Base-by-base conservation (phyloP, 1,140 invertebrate genomes). In the Drosophila nikananu region DNA sequence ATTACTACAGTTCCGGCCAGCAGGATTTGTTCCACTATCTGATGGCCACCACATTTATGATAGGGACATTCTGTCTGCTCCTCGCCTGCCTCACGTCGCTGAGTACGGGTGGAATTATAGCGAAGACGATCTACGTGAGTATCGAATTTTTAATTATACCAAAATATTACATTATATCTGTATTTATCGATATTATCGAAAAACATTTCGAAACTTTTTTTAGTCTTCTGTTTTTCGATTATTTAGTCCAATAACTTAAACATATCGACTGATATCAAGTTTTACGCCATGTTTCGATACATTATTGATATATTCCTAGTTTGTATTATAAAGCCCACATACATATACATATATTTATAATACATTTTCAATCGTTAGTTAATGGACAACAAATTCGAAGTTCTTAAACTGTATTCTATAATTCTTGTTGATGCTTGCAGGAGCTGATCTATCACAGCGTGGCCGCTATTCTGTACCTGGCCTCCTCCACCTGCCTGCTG, bases 101-200 rank as follows among this genome's bases (percentile, higher is more conserved):
- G 41, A 95, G 96, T 10, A 97, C 96, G 0, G 96, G 96, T 8
- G 95, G 96, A 17, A 96, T 97, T 70, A 95, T 98, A 67, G 95
- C 96, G 1, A 98, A 97, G 94, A 97, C 97, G 6, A 95, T 97
- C 67, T 97, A 96, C 89, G 97, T 97, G 94, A 97, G 97, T 21
- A 46, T 46, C 19, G 44, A 21, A 46, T 21, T 46, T 42, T 10
- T 35, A 10, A 8, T 30, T 8, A 30, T 8, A 30, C 27, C 8
- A 6, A 5, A 0, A 9, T 6, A n/a, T 41, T 41, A n/a, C 17
- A 3, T 41, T n/a, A n/a, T n/a, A 41, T 6, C 27, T 30, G 27
- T 8, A 30, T 30, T 8, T 41, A n/a, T 41, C 17, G 39, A n/a
- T 41, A 41, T n/a, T 41, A n/a, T 41, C 7, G 7, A 41, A n/a